Evolutionary conservation across 2,888 invertebrate species (phyloP), one percentile per base, ranked within the genome.

Genomic region (Acrocyrtus sp.): DNA sequence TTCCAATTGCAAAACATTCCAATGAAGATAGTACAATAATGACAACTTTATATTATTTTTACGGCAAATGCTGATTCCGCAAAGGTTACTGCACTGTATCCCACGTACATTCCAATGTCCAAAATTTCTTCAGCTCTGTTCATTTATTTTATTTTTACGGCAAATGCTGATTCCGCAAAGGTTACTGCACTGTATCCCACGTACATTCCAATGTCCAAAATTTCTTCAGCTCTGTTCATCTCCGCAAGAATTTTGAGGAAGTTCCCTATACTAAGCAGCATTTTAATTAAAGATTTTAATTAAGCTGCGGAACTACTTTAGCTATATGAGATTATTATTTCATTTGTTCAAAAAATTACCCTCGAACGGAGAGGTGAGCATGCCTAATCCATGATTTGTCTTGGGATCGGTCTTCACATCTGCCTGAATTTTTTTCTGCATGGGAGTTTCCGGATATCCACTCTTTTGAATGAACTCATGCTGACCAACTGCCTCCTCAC

Each of bases 91-190:
- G 80, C 76, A 12, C 76, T 65, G 62, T 78, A 78, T 0, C 80
- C 80, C 8, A 79, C 76, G 21, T 66, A 77, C 74, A 78, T 78
- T 45, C 80, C 80, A 50, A 80, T 78, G 61, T 80, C 80, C 57
- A 80, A 50, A 54, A 80, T 76, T 8, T 58, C 12, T 22, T 70
- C 61, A 3, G 79, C 78, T 51, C 73, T 67, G 0, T 47, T 43
- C 62, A 77, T 72, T 58, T 79, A n/a, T n/a, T n/a, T n/a, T n/a
- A n/a, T n/a, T n/a, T n/a, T 65, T 69, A 77, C 80, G 47, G 74
- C 74, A 60, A 39, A 70, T 5, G 29, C 43, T 0, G 75, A 60
- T 53, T 76, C 73, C 1, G 77, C 77, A 45, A 80, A 62, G n/a
- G 76, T 61, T 0, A 78, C 77, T 12, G 80, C 76, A 12, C 76